Evolutionary conservation across 2,888 invertebrate genomes (phyloP).

Genomic region (Apodemia zela): DNA sequence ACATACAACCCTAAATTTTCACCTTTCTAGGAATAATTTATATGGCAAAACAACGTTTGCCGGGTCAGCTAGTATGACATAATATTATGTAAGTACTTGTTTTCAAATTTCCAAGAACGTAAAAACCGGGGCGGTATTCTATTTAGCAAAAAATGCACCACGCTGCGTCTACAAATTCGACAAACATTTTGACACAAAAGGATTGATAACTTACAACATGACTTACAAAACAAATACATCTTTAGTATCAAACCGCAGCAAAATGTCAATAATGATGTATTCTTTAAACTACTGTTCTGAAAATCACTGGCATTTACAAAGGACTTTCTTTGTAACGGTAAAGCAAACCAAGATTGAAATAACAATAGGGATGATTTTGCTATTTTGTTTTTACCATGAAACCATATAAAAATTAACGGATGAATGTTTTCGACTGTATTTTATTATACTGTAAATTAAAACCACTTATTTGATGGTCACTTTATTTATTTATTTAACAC

Average conservation of each 20-base stretch:
- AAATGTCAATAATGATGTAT: conserved; percentile 26
- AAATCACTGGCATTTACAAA: conserved; percentile 31
- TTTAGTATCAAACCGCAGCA: conserved; percentile 39
- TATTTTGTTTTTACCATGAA: not conserved
- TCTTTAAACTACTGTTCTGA: conserved; percentile 28
- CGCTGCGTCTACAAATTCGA: conserved; percentile 51
- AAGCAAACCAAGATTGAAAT: not conserved
- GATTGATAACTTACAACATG: conserved; percentile 27
- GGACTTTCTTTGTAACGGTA: conserved; percentile 23
- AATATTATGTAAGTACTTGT: not conserved
- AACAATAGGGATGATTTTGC: conserved; percentile 20
- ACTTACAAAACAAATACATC: conserved; percentile 35
- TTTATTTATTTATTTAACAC: no score
- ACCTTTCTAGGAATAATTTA: no score
- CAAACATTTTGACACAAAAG: conserved; percentile 56
- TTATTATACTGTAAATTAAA: no score
- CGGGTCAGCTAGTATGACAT: no score
- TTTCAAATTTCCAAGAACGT: not conserved
- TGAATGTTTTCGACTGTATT: no score
- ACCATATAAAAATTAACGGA: no score
- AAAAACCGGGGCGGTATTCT: conserved; percentile 1
- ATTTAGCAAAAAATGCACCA: conserved; percentile 36
- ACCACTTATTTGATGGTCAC: no score
- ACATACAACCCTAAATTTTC: no score
- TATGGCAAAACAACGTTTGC: no score